Base-by-base conservation (phyloP, 2,113 vertebrate genomes). In the Riparia riparia region DNA sequence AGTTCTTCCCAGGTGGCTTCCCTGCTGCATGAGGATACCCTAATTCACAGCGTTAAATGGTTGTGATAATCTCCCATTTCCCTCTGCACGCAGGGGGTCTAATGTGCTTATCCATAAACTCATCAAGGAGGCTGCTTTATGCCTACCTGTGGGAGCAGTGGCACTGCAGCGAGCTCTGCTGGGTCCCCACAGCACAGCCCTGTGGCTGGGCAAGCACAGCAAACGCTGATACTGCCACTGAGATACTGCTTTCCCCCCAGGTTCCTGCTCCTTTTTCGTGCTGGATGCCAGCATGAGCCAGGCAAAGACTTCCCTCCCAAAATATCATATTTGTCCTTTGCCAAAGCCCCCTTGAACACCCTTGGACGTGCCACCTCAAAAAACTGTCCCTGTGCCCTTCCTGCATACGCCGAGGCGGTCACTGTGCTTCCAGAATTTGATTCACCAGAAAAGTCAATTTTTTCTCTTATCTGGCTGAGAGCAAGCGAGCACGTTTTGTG, bases 391-490 rank as follows among this genome's bases (percentile, higher is more conserved):
- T 1, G 0, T 73, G 60, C 41, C 66, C 63, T 68, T 83, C 68
- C 47, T 65, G 64, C 56, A 31, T 7, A 1, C 1, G 10, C 71
- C 0, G 0, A 86, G 64, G 51, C 1, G 0, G 50, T 69, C 34
- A 19, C 58, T 83, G 34, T 66, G 60, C 72, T 83, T 83, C 49
- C 73, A 86, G 76, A 57, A 86, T 90, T 81, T 63, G 49, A 78
- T 94, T 90, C 80, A 49, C 80, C 15, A 68, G 51, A 74, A 83
- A 92, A 93, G 80, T 94, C 56, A 81, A 29, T 94, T 97, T 94
- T 86, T 93, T 51, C 70, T 86, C 72, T 94, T 96, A 94, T 91
- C 96, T 94, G 57, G 10, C 51, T 49, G 80, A 86, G 82, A 86
- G 80, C 68, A 84, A 94, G 58, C 82, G 51, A 86, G 88, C 83